Conservation (phyloP, 2,888 invertebrate species). For the Hirtodrosophila trivittata region DNA sequence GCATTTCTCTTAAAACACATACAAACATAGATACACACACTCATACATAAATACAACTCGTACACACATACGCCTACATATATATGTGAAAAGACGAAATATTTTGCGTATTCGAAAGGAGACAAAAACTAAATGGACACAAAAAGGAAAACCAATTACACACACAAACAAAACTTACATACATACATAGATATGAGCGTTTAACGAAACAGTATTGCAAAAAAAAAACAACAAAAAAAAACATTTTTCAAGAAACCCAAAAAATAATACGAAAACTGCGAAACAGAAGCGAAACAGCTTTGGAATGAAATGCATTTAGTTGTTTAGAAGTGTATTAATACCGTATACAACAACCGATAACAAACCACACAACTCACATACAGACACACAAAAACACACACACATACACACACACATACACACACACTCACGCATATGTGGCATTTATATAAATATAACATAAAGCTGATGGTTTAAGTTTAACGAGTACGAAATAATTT, state of each 20-base stretch:
- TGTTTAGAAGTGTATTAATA: slow-evolving; percentile 43
- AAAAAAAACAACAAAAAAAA: slow-evolving; percentile 40
- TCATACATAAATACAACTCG: slow-evolving; percentile 1
- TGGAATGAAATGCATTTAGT: slow-evolving; percentile 56
- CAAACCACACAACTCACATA: slow-evolving; percentile 8
- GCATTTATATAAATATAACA: slow-evolving; percentile 66
- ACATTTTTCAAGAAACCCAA: slow-evolving; percentile 16
- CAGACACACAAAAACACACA: slow-evolving; percentile 31
- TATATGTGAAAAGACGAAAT: background rate
- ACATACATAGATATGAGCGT: slow-evolving; percentile 31
- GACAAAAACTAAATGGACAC: slow-evolving; percentile 2
- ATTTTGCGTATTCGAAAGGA: slow-evolving; percentile 12
- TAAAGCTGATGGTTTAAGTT: slow-evolving; percentile 77
- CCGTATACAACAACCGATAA: slow-evolving; percentile 16
- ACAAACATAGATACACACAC: slow-evolving; percentile 4
- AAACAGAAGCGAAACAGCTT: slow-evolving; percentile 31
- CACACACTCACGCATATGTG: slow-evolving; percentile 57
- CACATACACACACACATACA: slow-evolving; percentile 30
- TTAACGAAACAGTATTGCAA: slow-evolving; percentile 58
- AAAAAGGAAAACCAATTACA: slow-evolving; percentile 1
- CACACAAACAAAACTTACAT: slow-evolving; percentile 14
- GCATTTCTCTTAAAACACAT: background rate
- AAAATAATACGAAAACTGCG: slow-evolving; percentile 18
- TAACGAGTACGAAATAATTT: slow-evolving; percentile 77
- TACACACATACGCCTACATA: slow-evolving; percentile 2